These are phyloP conservation scores for Trinorchestia longiramus DNA, from an alignment of 1,140 invertebrate species.

Conservation along the genomic window DNA sequence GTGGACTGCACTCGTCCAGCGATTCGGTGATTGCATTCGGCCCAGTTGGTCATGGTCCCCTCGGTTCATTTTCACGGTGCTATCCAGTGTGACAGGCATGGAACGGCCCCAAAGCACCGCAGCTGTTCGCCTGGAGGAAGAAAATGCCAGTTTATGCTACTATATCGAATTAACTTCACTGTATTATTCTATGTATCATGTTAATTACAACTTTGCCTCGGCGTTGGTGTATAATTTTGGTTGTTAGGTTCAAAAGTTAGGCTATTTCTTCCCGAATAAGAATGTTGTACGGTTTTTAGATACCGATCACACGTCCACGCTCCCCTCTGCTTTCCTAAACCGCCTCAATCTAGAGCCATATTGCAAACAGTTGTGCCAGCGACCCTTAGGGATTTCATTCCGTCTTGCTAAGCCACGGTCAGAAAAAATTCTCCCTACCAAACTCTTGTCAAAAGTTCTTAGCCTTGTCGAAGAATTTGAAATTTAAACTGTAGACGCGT, in stretches of 20 bases:
- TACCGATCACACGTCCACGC: constrained; percentile 11
- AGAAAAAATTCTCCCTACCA: not conserved
- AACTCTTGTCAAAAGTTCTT: not conserved
- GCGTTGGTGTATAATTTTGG: not conserved
- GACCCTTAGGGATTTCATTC: constrained; percentile 41
- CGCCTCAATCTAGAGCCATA: constrained; percentile 49
- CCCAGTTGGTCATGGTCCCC: constrained; percentile 32
- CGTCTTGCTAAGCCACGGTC: not conserved
- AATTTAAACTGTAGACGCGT: constrained; percentile 8
- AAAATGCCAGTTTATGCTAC: not conserved
- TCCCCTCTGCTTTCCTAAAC: constrained; percentile 39
- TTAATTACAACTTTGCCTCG: not conserved
- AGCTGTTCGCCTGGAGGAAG: not conserved
- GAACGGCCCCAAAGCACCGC: not conserved
- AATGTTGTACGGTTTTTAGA: not conserved
- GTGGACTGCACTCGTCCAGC: not conserved
- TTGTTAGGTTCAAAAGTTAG: not conserved
- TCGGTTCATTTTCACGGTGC: constrained; percentile 51
- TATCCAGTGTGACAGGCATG: constrained; percentile 46
- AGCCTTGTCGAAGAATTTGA: not conserved
- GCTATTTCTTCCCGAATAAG: not conserved
- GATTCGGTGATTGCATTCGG: constrained; percentile 52
- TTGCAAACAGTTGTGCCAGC: constrained; percentile 52
- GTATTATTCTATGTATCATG: not conserved
- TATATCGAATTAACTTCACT: not conserved